These are phyloP conservation scores for Bombus soroeensis DNA, from an alignment of 1,140 invertebrate genomes.

Conservation along the genomic window DNA sequence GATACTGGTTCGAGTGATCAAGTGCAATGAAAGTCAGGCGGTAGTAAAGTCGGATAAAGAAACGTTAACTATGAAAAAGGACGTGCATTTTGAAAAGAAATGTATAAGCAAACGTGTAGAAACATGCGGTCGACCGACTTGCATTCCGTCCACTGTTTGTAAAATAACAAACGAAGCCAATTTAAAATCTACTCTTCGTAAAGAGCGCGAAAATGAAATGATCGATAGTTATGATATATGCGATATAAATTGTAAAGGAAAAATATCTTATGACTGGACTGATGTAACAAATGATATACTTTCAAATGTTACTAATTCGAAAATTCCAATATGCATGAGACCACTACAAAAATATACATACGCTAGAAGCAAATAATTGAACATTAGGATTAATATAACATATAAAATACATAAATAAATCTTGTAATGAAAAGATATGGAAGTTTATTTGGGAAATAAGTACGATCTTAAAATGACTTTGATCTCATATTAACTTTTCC, in stretches of 20 bases:
- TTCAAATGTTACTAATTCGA: not conserved
- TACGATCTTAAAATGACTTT: not conserved
- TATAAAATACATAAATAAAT: not conserved
- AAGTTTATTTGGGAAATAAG: not conserved
- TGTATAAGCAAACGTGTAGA: not conserved
- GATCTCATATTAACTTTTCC: not conserved
- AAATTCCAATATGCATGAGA: conserved; percentile 20
- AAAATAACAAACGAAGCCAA: not conserved
- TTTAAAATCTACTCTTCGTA: not conserved
- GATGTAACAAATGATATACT: conserved; percentile 4
- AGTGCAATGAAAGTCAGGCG: conserved; percentile 18
- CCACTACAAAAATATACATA: conserved; percentile 10
- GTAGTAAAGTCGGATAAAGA: conserved; percentile 33
- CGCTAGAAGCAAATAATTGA: not conserved
- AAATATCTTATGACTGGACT: conserved; percentile 17
- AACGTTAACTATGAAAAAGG: not conserved
- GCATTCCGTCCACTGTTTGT: not conserved
- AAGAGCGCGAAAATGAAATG: not conserved
- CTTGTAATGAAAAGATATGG: not conserved
- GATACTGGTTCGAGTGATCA: conserved; percentile 48
- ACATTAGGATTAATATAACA: not conserved
- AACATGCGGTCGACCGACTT: conserved; percentile 13
- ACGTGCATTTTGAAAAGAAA: not conserved
- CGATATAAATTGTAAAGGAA: conserved; percentile 16
- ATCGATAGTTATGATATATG: conserved; percentile 7